These are phyloP conservation scores for Cryptocheilus praepositus DNA, from an alignment of 2,888 invertebrate genomes.

Conservation along the genomic window DNA sequence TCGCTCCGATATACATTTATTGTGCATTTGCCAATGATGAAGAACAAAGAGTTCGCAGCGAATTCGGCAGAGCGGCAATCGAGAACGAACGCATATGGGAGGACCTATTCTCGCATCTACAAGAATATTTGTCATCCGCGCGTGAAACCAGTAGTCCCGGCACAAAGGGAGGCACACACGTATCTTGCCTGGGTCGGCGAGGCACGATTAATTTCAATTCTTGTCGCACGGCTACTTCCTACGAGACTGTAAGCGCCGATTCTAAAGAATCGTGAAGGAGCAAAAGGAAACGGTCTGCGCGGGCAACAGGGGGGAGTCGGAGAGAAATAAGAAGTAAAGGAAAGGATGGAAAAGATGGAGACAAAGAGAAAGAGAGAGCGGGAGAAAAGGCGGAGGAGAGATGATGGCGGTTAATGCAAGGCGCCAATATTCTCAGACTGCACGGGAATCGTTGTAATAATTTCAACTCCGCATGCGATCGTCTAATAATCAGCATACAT, in stretches of 20 bases:
- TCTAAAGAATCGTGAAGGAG: slow-evolving; percentile 50
- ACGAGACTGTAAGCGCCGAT: slow-evolving; percentile 45
- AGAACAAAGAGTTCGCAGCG: neutral
- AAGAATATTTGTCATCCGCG: slow-evolving; percentile 14
- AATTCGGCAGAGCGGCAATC: neutral
- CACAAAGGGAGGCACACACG: slow-evolving; percentile 23
- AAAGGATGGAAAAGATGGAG: neutral
- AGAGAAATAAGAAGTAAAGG: slow-evolving; percentile 1
- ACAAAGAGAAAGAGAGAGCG: no score
- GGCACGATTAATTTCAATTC: slow-evolving; percentile 64
- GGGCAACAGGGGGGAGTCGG: neutral
- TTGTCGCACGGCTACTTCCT: slow-evolving; percentile 61
- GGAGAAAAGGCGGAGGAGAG: neutral
- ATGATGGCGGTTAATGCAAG: slow-evolving; percentile 21
- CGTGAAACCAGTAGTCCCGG: slow-evolving; percentile 35
- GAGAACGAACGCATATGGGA: neutral
- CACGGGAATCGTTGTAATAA: slow-evolving; percentile 38
- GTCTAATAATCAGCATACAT: slow-evolving; percentile 19
- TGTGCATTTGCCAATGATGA: neutral
- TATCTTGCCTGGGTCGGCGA: slow-evolving; percentile 19
- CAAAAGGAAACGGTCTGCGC: slow-evolving; percentile 19
- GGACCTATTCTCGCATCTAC: slow-evolving; percentile 1
- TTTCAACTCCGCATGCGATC: slow-evolving; percentile 49
- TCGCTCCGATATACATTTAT: no score
- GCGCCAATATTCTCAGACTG: slow-evolving; percentile 41